Evolutionary conservation across 2,888 invertebrate genomes (phyloP).

Genomic region (Lithophane ornitopus): DNA sequence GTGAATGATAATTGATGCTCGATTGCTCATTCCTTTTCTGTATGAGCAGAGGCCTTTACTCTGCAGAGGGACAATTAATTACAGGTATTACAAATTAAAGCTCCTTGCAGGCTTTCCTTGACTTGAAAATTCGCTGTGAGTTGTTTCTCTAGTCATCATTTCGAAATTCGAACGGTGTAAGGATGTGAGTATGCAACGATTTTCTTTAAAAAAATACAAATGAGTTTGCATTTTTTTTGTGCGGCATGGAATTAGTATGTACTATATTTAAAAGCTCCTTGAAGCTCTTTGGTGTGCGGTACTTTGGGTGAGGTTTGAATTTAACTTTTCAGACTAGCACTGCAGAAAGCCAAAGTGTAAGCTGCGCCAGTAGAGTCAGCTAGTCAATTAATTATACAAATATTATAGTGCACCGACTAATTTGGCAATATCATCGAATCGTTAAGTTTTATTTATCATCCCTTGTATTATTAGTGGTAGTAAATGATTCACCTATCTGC

Average conservation of each 20-base stretch:
- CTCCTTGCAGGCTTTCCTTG: background rate
- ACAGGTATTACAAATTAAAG: background rate
- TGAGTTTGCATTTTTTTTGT: background rate
- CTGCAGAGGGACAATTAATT: background rate
- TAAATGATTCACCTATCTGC: background rate
- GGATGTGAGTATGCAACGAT: background rate
- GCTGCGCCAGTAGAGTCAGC: background rate
- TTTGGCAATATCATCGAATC: constrained; percentile 17
- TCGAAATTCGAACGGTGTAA: constrained; percentile 3
- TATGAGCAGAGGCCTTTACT: background rate
- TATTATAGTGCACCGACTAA: constrained; percentile 1
- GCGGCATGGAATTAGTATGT: too few relatives aligned
- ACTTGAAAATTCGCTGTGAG: background rate
- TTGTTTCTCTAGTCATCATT: background rate
- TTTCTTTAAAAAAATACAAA: background rate
- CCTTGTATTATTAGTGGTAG: background rate
- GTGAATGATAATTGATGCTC: constrained; percentile 6
- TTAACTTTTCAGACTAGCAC: background rate
- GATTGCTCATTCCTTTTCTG: background rate
- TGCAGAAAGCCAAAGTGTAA: background rate
- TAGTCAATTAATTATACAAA: background rate
- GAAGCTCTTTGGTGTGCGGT: too few relatives aligned
- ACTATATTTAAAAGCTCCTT: too few relatives aligned
- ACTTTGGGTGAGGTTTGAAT: background rate
- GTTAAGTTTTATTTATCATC: constrained; percentile 9